Percentiles rank a stretch among this genome's conserved stretches.
Conservation (phyloP, 2,888 invertebrate species). For the Zeuzera pyrina region DNA sequence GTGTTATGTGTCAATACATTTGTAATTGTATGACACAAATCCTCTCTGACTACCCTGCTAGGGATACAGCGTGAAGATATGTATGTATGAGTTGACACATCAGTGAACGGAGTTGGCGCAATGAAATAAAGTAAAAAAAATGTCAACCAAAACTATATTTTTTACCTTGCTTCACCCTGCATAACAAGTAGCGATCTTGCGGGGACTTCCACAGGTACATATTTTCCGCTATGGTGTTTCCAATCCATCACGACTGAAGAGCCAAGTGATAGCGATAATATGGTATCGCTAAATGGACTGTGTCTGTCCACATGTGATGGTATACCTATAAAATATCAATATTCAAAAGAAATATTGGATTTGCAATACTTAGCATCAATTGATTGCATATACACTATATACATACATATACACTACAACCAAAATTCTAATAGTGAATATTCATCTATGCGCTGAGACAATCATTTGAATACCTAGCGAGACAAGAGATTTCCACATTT, state of each 20-base stretch:
- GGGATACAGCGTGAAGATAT: no score
- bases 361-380: not conserved
- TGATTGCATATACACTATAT: not conserved
- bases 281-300: constrained; percentile 91
- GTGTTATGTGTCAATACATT: no score
- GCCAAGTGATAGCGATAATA: constrained; percentile 89
- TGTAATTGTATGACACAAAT: no score
- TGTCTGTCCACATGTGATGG: constrained; percentile 97
- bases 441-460: no score
- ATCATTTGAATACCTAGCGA: no score
- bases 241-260: constrained; percentile 93
- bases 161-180: constrained; percentile 81
- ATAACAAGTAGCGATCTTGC: constrained; percentile 84
- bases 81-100: no score
- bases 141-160: no score
- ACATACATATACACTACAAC: not conserved
- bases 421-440: not conserved
- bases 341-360: not conserved
- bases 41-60: no score
- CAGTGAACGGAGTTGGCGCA: no score
- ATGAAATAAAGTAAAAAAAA: no score
- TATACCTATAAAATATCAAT: constrained; percentile 76
- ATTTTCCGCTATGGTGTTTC: constrained; percentile 73
- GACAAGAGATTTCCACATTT: no score
- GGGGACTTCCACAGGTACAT: constrained; percentile 77